Conservation (phyloP, 2,113 vertebrate species). For the Calidris pugnax region DNA sequence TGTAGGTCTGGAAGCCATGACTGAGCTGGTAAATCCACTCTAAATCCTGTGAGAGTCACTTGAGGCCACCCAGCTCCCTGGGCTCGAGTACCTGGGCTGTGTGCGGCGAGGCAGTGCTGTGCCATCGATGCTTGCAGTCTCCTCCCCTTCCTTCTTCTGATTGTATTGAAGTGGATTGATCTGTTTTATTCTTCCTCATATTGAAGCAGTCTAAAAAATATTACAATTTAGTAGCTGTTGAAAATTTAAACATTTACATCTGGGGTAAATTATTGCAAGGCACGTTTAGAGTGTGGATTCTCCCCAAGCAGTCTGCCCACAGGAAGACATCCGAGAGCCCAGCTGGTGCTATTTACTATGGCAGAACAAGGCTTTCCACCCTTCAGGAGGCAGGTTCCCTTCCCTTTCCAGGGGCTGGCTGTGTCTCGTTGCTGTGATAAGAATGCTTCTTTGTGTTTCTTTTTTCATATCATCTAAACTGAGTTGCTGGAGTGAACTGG, state of each 20-base stretch:
- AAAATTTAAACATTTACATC: not conserved
- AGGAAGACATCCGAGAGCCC: not conserved
- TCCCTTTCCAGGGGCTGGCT: not conserved
- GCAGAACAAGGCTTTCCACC: not conserved
- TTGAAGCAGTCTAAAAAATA: not conserved
- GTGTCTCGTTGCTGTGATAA: not conserved
- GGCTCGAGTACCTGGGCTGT: not conserved
- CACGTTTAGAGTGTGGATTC: not conserved
- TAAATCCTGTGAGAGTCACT: not conserved
- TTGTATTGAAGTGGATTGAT: not conserved
- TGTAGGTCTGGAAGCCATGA: rapidly evolving
- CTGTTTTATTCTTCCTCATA: not conserved
- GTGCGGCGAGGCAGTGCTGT: not conserved
- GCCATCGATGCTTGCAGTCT: not conserved
- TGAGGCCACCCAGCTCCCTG: not conserved
- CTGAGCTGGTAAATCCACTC: not conserved
- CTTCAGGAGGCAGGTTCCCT: not conserved
- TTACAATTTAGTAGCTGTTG: not conserved
- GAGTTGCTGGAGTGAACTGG: not conserved
- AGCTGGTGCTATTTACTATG: not conserved
- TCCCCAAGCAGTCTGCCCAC: not conserved
- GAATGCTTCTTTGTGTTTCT: not conserved
- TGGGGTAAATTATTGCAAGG: not conserved
- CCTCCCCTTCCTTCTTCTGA: not conserved
- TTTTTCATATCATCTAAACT: not conserved